Evolutionary conservation across 2,888 invertebrate species (phyloP).

Genomic region (Euplexia lucipara): DNA sequence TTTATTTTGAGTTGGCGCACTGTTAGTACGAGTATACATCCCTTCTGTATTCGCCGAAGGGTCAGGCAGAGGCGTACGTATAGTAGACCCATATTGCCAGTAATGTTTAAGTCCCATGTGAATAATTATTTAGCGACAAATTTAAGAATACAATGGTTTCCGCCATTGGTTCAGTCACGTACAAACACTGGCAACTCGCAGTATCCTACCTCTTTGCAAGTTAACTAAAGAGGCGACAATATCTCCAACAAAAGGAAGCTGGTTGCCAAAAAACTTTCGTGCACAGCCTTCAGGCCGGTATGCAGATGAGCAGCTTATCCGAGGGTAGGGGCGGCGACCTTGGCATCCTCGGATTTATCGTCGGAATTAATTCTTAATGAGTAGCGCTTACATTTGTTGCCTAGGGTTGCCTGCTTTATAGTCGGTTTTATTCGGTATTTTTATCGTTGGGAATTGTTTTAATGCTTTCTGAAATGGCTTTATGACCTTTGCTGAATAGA

Average conservation of each 20-base stretch:
- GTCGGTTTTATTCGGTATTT: slow-evolving; percentile 49
- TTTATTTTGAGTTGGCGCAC: too few species aligned
- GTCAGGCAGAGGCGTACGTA: too few species aligned
- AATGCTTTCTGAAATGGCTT: slow-evolving; percentile 45
- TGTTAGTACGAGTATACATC: too few species aligned
- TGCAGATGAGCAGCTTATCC: slow-evolving; percentile 59
- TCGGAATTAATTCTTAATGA: slow-evolving; percentile 64
- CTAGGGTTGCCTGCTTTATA: slow-evolving; percentile 48
- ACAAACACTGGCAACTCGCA: not conserved
- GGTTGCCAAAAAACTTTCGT: slow-evolving; percentile 43
- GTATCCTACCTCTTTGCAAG: not conserved
- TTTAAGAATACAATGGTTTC: not conserved
- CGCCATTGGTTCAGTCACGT: not conserved
- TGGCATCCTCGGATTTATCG: slow-evolving; percentile 58
- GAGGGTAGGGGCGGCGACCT: slow-evolving; percentile 52
- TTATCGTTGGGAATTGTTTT: slow-evolving; percentile 50
- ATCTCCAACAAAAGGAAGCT: slow-evolving; percentile 19
- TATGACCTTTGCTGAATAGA: slow-evolving; percentile 37
- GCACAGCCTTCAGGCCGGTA: slow-evolving; percentile 31
- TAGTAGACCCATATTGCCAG: too few species aligned
- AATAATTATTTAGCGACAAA: too few species aligned
- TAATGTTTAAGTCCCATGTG: too few species aligned
- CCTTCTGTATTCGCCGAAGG: too few species aligned
- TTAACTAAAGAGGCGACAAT: slow-evolving; percentile 26
- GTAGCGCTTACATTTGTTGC: slow-evolving; percentile 60